A percentile compares a stretch with the other conserved stretches of the same genome.
Evolutionary conservation across 2,113 vertebrate species (phyloP).

Genomic region (Rhodinocichla rosea): DNA sequence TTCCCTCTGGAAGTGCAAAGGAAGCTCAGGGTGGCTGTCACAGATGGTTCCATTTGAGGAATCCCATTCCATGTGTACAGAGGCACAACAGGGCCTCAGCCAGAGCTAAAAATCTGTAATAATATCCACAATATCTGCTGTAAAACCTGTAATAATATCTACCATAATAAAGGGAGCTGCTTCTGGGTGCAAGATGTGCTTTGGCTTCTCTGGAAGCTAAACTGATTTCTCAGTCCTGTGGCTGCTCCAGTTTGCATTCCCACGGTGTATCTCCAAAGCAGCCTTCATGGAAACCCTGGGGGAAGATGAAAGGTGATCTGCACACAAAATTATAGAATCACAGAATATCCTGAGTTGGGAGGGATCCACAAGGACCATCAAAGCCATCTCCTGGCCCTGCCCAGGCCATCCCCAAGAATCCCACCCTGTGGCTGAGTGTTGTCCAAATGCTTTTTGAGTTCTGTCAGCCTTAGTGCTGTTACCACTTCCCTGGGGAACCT

Average conservation of each 20-base stretch:
- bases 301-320: neutral
- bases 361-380: neutral
- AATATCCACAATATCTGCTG: neutral
- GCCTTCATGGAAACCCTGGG: neutral
- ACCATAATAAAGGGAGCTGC: neutral
- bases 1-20: neutral
- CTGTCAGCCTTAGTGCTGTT: neutral
- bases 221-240: neutral
- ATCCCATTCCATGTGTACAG: neutral
- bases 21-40: neutral
- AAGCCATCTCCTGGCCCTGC: neutral
- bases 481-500: neutral
- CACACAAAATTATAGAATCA: neutral
- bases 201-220: neutral
- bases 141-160: neutral
- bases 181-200: neutral
- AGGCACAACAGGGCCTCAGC: neutral
- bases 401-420: neutral
- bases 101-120: neutral
- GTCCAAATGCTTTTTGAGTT: neutral
- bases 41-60: neutral
- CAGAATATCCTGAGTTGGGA: neutral
- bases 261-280: neutral
- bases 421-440: neutral
- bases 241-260: neutral